Conservation (phyloP, 2,888 invertebrate species). For the Disparrhopalites patrizii region DNA sequence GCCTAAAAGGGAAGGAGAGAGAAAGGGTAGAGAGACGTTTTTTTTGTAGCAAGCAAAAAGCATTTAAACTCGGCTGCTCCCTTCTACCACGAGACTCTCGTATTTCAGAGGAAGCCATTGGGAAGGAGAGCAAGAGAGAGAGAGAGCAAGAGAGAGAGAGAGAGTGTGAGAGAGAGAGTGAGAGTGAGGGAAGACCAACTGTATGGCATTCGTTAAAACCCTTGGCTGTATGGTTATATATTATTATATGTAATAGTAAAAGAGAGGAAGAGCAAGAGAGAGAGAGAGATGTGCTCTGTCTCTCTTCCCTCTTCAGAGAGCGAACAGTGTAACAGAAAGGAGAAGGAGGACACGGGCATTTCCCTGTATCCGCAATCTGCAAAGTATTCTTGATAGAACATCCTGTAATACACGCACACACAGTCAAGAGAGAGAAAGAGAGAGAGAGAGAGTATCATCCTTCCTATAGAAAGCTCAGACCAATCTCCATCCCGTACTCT, state of each 20-base stretch:
- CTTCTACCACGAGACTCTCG: no score
- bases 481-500: no score
- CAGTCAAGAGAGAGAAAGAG: no score
- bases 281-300: not conserved
- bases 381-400: not conserved
- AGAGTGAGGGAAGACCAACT: not conserved
- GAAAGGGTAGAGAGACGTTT: no score
- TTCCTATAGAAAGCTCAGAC: not conserved
- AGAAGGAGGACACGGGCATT: slow-evolving; percentile 9
- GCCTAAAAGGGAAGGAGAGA: no score
- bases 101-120: not conserved
- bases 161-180: not conserved
- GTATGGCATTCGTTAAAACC: slow-evolving; percentile 1
- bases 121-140: not conserved
- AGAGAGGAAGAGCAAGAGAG: not conserved
- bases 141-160: not conserved
- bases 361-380: slow-evolving; percentile 9
- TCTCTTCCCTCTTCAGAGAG: no score
- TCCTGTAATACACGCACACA: no score
- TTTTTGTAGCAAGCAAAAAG: no score
- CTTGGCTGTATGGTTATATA: not conserved
- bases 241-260: not conserved
- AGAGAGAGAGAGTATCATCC: slow-evolving; percentile 1
- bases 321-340: not conserved
- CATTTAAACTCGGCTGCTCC: no score